Base-by-base conservation (phyloP, 2,888 invertebrate species). In the Alloscopus bannaensis region DNA sequence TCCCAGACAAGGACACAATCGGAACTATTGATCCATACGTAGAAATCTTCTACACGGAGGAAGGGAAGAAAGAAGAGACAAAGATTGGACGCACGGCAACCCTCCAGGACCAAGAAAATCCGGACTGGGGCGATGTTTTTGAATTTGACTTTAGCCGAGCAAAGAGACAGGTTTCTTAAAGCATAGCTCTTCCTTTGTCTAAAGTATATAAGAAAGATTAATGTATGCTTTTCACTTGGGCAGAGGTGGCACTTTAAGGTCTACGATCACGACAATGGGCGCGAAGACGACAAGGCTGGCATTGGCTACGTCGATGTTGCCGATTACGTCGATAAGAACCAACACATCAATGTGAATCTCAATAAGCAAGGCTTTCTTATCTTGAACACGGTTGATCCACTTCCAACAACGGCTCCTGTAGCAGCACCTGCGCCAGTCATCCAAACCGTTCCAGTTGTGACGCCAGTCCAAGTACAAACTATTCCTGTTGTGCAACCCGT, bases 301-400 rank as follows among this genome's bases (percentile, higher is more conserved):
- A 36, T 62, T 28, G 84, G 69, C 8, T 86, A 83, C 72, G 78
- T 85, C 4, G 80, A 81, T 52, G 84, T 84, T 0, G 81, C 83
- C 16, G 84, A 85, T 28, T 86, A 76, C 60, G 86, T 86, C 11
- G 84, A 84, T 57, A 83, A 80, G 36, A 75, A 77, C 29, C 84
- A 84, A 60, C 80, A 65, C 4, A 50, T 85, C 42, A 83, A 81
- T 47, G 82, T 73, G 6, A 84, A 84, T 59, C 50, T 86, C 13
- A 79, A 77, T 47, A 86, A 86, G 64, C 83, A 83, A 59, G 86
- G 85, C 82, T 84, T 78, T n/a, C 31, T 84, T n/a, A 83, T 70
- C 13, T 29, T 84, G 8, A 60, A 70, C 16, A 47, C 81, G n/a
- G 76, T 77, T 31, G 82, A 82, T 40, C 81, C 82, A 8, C 47